A percentile compares a stretch with the other conserved stretches of the same genome.
phyloP scores from a whole-genome alignment of 1,140 invertebrate genomes.

The Zophobas atratus region DNA sequence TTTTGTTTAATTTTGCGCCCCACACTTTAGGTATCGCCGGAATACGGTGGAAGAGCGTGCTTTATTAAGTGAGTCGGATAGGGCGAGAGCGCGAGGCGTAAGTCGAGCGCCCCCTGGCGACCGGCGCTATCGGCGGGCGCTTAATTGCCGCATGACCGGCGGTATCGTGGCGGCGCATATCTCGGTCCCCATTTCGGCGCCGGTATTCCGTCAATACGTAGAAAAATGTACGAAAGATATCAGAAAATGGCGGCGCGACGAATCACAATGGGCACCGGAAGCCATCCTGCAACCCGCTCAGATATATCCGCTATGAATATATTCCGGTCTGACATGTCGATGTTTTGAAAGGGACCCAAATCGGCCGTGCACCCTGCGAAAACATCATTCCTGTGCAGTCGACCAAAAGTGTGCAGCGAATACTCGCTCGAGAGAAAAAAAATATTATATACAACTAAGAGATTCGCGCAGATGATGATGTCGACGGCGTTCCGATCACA shows the following conservation, averaged over 20 bases:
- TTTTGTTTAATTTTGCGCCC: no score
- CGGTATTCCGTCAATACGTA: slow-evolving; percentile 31
- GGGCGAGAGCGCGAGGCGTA: slow-evolving; percentile 3
- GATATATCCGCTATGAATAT: slow-evolving; percentile 50
- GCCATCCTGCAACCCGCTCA: slow-evolving; percentile 43
- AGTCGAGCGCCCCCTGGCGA: slow-evolving; percentile 19
- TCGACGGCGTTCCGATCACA: slow-evolving; percentile 25
- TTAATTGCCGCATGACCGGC: not conserved
- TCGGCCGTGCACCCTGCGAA: slow-evolving; percentile 35
- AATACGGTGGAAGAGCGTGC: no score
- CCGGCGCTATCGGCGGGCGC: not conserved
- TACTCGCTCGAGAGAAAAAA: slow-evolving; percentile 20
- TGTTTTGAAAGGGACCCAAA: slow-evolving; percentile 37
- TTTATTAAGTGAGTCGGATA: not conserved
- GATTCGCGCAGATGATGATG: slow-evolving; percentile 8
- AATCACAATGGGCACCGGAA: slow-evolving; percentile 48
- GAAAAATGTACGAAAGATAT: slow-evolving; percentile 51
- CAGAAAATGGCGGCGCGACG: slow-evolving; percentile 42
- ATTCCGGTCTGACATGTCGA: slow-evolving; percentile 44
- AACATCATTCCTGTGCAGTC: slow-evolving; percentile 38
- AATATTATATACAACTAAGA: slow-evolving; percentile 19
- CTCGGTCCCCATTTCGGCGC: slow-evolving; percentile 45
- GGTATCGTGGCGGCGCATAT: slow-evolving; percentile 26
- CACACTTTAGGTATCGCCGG: no score
- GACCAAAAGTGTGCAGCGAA: slow-evolving; percentile 36